These are phyloP conservation scores for Pelodytes ibericus DNA, from an alignment of 2,797 vertebrate genomes.

Conservation along the genomic window DNA sequence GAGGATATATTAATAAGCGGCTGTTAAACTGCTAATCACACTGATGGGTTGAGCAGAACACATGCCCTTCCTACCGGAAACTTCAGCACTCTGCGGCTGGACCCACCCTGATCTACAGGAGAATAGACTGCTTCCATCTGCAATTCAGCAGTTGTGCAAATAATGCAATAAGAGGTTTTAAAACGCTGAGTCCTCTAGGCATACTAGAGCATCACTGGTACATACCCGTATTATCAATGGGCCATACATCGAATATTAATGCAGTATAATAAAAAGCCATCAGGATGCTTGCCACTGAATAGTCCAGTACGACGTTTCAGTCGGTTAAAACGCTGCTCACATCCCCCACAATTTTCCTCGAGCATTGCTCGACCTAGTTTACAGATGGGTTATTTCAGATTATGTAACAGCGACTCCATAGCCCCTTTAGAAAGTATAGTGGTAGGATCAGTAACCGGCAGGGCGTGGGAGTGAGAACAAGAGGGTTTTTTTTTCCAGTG, in stretches of 20 bases:
- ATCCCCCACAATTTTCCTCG: neutral
- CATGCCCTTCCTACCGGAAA: slow-evolving; percentile 45
- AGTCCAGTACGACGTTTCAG: no score
- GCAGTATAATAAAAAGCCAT: no score
- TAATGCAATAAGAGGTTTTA: no score
- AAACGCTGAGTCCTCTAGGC: no score
- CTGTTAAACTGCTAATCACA: neutral
- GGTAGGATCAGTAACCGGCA: slow-evolving; percentile 18
- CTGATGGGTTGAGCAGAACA: slow-evolving; percentile 21
- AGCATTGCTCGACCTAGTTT: slow-evolving; percentile 15
- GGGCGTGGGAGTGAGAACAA: slow-evolving; percentile 35
- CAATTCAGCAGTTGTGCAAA: neutral
- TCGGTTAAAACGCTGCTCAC: no score
- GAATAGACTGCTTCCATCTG: slow-evolving; percentile 2
- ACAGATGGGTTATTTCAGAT: slow-evolving; percentile 24
- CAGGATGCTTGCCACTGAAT: no score
- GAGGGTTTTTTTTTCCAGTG: neutral
- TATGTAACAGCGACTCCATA: slow-evolving; percentile 28
- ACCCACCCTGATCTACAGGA: slow-evolving; percentile 44
- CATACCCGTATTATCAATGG: no score
- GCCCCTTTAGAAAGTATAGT: neutral
- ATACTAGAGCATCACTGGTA: no score
- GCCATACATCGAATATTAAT: no score
- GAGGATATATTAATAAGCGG: no score
- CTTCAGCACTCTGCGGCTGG: slow-evolving; percentile 52